A percentile compares a stretch with the other conserved stretches of the same genome.
These are phyloP conservation scores for Polydrusus cervinus DNA, from an alignment of 2,888 invertebrate species.

Conservation along the genomic window DNA sequence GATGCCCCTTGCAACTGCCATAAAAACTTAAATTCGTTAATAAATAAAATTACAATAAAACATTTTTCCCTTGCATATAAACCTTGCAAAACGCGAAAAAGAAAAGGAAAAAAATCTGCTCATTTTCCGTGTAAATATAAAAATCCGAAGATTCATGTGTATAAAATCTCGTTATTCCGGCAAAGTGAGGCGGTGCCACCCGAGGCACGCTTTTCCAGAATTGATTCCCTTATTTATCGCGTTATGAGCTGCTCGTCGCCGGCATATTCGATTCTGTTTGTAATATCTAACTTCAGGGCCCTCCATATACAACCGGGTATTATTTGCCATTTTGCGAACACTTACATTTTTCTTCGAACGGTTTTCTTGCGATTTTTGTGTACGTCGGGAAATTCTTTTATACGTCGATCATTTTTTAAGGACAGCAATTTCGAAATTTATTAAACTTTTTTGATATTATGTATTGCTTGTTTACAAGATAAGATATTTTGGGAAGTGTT, in stretches of 20 bases:
- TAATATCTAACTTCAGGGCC: slow-evolving; percentile 49
- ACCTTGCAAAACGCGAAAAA: not conserved
- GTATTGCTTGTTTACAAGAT: not conserved
- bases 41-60: no score
- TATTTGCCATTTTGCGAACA: slow-evolving; percentile 51
- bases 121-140: slow-evolving; percentile 27
- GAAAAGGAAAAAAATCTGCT: slow-evolving; percentile 13
- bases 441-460: not conserved
- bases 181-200: slow-evolving; percentile 36
- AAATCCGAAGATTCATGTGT: slow-evolving; percentile 40
- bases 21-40: no score
- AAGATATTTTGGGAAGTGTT: not conserved
- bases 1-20: no score
- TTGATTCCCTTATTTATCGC: slow-evolving; percentile 52
- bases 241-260: slow-evolving; percentile 49
- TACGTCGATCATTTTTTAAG: not conserved
- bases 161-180: slow-evolving; percentile 46
- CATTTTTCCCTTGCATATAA: not conserved
- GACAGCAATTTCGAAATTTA: slow-evolving; percentile 12
- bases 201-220: slow-evolving; percentile 48
- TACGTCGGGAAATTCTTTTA: slow-evolving; percentile 36
- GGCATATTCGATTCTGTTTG: slow-evolving; percentile 51
- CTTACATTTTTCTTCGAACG: slow-evolving; percentile 29
- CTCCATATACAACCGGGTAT: slow-evolving; percentile 45
- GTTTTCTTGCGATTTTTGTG: slow-evolving; percentile 38